Evolutionary conservation across 2,888 invertebrate species (phyloP).

Genomic region (Shargacucullia verbasci): DNA sequence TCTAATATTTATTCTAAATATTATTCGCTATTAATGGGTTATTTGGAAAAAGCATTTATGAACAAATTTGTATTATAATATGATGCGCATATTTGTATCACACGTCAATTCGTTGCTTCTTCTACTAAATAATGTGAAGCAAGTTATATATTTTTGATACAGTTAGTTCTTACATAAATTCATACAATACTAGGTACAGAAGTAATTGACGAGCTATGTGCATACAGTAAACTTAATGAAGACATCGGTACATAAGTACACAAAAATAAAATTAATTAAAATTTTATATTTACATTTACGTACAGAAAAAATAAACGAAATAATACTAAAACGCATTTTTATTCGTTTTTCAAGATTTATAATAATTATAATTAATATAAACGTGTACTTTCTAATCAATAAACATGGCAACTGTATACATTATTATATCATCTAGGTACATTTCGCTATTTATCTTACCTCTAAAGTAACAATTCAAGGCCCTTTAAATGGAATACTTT

Average conservation of each 20-base stretch:
- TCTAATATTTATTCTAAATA: conserved; percentile 9
- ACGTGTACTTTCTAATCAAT: conserved; percentile 67
- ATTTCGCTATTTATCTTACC: conserved; percentile 59
- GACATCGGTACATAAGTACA: conserved; percentile 22
- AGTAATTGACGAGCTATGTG: conserved; percentile 52
- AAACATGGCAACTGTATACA: conserved; percentile 79
- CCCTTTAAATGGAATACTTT: conserved; percentile 72
- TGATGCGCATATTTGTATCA: conserved; percentile 52
- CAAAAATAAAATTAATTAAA: conserved; percentile 38
- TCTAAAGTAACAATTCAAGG: conserved; percentile 75
- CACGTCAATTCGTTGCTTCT: conserved; percentile 61
- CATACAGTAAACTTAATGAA: conserved; percentile 42
- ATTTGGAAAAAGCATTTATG: not conserved
- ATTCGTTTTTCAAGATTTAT: conserved; percentile 68
- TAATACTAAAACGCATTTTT: conserved; percentile 86
- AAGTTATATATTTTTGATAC: conserved; percentile 25
- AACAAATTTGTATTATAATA: conserved; percentile 26
- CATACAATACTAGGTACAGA: conserved; percentile 50
- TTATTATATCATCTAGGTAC: conserved; percentile 63
- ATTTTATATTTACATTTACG: conserved; percentile 57
- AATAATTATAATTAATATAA: conserved; percentile 34
- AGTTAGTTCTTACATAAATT: conserved; percentile 30
- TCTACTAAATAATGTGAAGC: conserved; percentile 31
- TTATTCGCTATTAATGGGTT: conserved; percentile 11
- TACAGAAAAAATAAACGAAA: conserved; percentile 73